Base-by-base conservation (phyloP, 2,888 invertebrate species). In the Myopa tessellatipennis region DNA sequence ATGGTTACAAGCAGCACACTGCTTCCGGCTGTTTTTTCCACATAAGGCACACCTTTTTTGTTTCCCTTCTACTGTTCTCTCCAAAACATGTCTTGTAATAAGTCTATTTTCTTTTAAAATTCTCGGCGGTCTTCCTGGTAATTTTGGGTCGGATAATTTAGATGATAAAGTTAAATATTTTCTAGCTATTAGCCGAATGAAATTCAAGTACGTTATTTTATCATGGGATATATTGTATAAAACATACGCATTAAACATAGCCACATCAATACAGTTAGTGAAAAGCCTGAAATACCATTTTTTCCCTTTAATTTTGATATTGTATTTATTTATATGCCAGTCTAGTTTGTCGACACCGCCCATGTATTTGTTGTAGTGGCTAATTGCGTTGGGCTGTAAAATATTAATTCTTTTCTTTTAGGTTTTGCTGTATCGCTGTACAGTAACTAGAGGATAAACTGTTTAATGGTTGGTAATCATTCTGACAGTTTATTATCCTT, bases 401-500 rank as follows among this genome's bases (percentile, higher is more conserved):
- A n/a, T n/a, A n/a, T n/a, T n/a, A n/a, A n/a, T n/a, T n/a, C n/a
- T n/a, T n/a, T n/a, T n/a, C n/a, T n/a, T n/a, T n/a, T n/a, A n/a
- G n/a, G n/a, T n/a, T n/a, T n/a, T n/a, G n/a, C n/a, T n/a, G n/a
- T n/a, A n/a, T n/a, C n/a, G n/a, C n/a, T n/a, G n/a, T n/a, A n/a
- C n/a, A n/a, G n/a, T n/a, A n/a, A n/a, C n/a, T n/a, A n/a, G n/a
- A n/a, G n/a, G n/a, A n/a, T n/a, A n/a, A n/a, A n/a, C n/a, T n/a
- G n/a, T n/a, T n/a, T n/a, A n/a, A 36, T 74, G 52, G 38, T 74
- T 67, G 74, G 34, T 74, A 50, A 74, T 26, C 18, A 52, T 52
- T 74, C 65, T 74, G 45, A 74, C 74, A 74, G 60, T 36, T 58
- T 40, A 61, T 4, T 73, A 61, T 61, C 61, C 61, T 73, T 73